A percentile compares a stretch with the other conserved stretches of the same genome.
phyloP scores from a whole-genome alignment of 1,140 invertebrate genomes.

The Cataglyphis hispanica region DNA sequence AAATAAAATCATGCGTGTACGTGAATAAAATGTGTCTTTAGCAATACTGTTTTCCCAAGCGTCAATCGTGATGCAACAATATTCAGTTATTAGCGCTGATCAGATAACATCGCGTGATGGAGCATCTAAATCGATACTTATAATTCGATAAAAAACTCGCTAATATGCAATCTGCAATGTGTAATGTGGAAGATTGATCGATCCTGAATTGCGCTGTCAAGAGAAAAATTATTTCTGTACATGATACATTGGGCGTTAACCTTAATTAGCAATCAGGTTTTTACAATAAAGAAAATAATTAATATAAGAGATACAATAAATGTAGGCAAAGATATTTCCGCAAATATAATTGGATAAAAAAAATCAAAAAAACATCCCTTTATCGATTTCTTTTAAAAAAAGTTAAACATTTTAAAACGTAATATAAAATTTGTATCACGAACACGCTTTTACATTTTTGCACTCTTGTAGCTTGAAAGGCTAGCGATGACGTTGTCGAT shows the following conservation, averaged over 20 bases:
- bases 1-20: neutral
- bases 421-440: neutral
- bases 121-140: neutral
- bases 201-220: neutral
- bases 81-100: neutral
- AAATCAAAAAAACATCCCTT: neutral
- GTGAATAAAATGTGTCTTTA: too few relatives aligned
- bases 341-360: neutral
- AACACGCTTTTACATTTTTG: neutral
- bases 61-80: neutral
- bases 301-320: neutral
- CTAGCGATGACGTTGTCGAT: constrained; percentile 30
- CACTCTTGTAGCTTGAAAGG: neutral
- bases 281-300: neutral
- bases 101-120: neutral
- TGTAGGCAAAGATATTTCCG: neutral
- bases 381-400: neutral
- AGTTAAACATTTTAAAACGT: neutral
- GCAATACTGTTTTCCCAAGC: neutral
- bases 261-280: neutral
- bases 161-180: constrained; percentile 11
- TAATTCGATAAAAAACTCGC: constrained; percentile 3
- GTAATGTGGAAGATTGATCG: constrained; percentile 29
- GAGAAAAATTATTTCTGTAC: neutral
- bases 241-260: neutral